Evolutionary conservation across 2,797 vertebrate genomes (phyloP).

Genomic region (Sebastes steindachneri): DNA sequence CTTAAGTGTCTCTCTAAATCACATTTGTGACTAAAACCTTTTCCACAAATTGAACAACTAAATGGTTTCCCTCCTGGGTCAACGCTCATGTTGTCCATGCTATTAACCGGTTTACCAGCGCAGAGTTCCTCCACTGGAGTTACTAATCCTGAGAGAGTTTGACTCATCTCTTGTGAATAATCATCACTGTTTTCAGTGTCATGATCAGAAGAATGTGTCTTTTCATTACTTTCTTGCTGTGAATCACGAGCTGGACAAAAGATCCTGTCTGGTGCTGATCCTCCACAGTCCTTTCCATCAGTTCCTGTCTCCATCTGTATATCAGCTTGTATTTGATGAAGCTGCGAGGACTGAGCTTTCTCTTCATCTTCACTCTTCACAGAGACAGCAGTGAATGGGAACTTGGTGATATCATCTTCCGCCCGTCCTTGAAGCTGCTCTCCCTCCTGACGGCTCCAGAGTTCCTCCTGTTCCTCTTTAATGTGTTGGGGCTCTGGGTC

Average conservation of each 20-base stretch:
- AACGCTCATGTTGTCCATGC: not conserved
- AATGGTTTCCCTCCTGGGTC: not conserved
- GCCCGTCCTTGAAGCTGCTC: too few species aligned
- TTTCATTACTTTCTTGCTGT: not conserved
- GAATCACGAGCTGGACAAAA: not conserved
- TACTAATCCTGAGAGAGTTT: not conserved
- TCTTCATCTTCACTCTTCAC: not conserved
- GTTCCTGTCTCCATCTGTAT: not conserved
- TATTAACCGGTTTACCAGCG: not conserved
- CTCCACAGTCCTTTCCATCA: not conserved
- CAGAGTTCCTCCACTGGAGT: not conserved
- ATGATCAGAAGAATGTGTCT: too few species aligned
- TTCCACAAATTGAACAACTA: not conserved
- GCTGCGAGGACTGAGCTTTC: not conserved
- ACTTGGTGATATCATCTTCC: not conserved
- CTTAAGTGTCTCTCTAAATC: not conserved
- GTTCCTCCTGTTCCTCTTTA: too few species aligned
- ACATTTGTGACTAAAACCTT: not conserved
- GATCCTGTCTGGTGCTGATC: not conserved
- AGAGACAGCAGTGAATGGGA: not conserved
- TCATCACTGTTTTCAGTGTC: not conserved
- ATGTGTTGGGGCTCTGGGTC: not conserved
- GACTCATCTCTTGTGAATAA: not conserved
- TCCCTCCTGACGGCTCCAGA: too few species aligned
- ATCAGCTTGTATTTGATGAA: not conserved